These are phyloP conservation scores for Watsonalla binaria DNA, from an alignment of 2,888 invertebrate genomes.

Conservation along the genomic window DNA sequence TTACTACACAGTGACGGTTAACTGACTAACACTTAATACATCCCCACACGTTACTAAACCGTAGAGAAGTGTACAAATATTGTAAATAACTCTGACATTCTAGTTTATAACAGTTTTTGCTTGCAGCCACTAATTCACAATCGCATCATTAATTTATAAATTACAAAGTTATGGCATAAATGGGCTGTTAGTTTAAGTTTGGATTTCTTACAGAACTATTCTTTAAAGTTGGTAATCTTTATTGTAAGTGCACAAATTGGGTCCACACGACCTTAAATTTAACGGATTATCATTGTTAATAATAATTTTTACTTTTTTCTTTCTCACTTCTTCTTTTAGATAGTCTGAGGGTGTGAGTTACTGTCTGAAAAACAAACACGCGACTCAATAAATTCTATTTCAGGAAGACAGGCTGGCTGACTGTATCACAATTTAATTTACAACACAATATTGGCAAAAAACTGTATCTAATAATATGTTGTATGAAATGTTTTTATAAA, in stretches of 20 bases:
- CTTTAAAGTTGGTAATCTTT: too few species aligned
- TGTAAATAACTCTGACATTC: background rate
- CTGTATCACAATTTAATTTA: constrained; percentile 33
- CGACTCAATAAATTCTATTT: constrained; percentile 32
- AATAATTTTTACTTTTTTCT: background rate
- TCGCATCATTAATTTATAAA: background rate
- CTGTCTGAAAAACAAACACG: constrained; percentile 19
- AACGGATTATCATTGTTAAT: background rate
- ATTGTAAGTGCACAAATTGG: background rate
- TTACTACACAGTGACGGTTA: background rate
- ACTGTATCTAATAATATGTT: constrained; percentile 29
- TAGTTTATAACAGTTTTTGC: constrained; percentile 18
- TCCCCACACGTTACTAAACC: background rate
- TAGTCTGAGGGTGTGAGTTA: constrained; percentile 18
- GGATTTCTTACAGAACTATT: too few species aligned
- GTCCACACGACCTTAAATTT: background rate
- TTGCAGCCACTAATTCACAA: constrained; percentile 39
- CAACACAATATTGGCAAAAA: constrained; percentile 48
- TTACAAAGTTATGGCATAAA: background rate
- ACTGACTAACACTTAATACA: constrained; percentile 2
- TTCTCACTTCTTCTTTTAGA: background rate
- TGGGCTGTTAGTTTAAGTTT: background rate
- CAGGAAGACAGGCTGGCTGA: constrained; percentile 20
- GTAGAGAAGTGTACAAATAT: background rate
- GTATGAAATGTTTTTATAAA: constrained; percentile 35